Conservation (phyloP, 2,113 vertebrate species). For the Ctenodactylus gundi region DNA sequence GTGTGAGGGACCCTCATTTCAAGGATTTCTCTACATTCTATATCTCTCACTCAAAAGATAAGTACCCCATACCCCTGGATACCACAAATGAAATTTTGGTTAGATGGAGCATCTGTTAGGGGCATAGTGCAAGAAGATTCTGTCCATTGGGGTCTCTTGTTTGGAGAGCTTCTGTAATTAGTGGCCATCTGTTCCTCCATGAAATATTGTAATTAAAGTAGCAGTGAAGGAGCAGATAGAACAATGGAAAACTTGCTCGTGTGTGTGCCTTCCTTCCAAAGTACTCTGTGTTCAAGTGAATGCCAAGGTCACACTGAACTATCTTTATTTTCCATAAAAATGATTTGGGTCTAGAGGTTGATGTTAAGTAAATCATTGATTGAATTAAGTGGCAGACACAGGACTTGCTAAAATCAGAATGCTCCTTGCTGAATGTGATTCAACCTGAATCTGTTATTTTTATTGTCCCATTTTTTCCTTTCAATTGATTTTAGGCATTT, state of each 20-base stretch:
- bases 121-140: conserved; percentile 8
- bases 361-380: conserved; percentile 60
- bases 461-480: conserved; percentile 41
- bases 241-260: conserved; percentile 1
- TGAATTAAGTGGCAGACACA: conserved; percentile 47
- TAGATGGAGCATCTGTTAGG: conserved; percentile 36
- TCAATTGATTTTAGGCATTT: conserved; percentile 59
- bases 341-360: conserved; percentile 29
- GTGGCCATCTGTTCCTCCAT: conserved; percentile 40
- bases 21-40: not conserved
- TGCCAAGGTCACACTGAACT: conserved; percentile 45
- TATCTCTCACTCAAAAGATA: not conserved
- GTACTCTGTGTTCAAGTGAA: conserved; percentile 38
- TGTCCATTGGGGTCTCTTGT: conserved; percentile 36
- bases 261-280: conserved; percentile 22
- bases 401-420: conserved; percentile 44
- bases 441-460: conserved; percentile 37
- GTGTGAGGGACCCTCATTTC: not conserved
- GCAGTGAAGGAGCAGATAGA: not conserved
- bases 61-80: not conserved
- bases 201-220: conserved; percentile 44
- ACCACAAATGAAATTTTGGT: conserved; percentile 23
- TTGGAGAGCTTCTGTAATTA: conserved; percentile 49
- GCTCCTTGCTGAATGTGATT: conserved; percentile 27
- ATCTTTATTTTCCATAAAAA: conserved; percentile 68